Evolutionary conservation across 2,888 invertebrate species (phyloP).

Genomic region (Operophtera brumata): DNA sequence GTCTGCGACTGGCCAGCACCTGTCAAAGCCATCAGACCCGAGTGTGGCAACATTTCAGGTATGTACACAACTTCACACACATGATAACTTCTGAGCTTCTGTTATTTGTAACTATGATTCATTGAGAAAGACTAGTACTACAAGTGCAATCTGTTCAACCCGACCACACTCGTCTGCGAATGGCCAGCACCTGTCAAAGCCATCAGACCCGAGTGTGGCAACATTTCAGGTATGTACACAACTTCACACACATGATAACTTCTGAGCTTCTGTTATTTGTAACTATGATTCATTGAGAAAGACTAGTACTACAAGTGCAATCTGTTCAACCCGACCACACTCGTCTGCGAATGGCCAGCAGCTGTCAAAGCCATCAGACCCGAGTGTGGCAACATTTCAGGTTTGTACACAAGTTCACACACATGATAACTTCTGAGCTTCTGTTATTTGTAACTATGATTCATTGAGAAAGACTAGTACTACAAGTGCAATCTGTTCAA

Average conservation of each 20-base stretch:
- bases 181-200: conserved; percentile 81
- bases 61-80: not conserved
- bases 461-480: too few relatives aligned
- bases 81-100: too few relatives aligned
- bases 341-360: conserved; percentile 84
- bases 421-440: too few relatives aligned
- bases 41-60: conserved; percentile 67
- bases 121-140: too few relatives aligned
- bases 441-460: too few relatives aligned
- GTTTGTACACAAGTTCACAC: not conserved
- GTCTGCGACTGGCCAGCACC: conserved; percentile 83
- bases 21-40: conserved; percentile 81
- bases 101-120: too few relatives aligned
- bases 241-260: not conserved
- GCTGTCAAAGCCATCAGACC: conserved; percentile 81
- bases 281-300: too few relatives aligned
- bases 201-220: conserved; percentile 82
- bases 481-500: conserved; percentile 87
- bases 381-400: conserved; percentile 69
- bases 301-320: too few relatives aligned
- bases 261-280: too few relatives aligned
- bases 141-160: conserved; percentile 87
- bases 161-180: conserved; percentile 82
- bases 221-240: not conserved
- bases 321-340: conserved; percentile 83